A percentile compares a stretch with the other conserved stretches of the same genome.
Conservation (phyloP, 2,113 vertebrate genomes). For the Platysteira castanea region DNA sequence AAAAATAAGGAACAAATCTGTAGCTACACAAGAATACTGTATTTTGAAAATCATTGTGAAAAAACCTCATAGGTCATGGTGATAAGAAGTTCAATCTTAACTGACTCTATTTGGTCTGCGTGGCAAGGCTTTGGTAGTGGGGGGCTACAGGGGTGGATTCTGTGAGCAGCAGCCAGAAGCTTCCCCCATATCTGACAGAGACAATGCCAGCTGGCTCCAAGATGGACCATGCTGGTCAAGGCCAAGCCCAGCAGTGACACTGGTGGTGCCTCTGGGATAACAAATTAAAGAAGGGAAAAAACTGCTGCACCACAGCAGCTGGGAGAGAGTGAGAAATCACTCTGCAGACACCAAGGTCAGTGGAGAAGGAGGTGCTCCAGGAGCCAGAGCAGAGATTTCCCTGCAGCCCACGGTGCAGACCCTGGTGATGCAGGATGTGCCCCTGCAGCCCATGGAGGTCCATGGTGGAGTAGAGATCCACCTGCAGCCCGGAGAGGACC, state of each 20-base stretch:
- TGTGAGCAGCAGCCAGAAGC: not conserved
- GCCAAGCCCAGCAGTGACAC: rapidly evolving
- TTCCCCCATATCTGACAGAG: not conserved
- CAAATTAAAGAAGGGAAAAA: not conserved
- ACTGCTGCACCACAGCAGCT: not conserved
- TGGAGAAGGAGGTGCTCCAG: not conserved
- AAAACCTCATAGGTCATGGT: rapidly evolving
- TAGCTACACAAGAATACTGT: not conserved
- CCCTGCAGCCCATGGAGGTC: not conserved
- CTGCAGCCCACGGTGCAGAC: not conserved
- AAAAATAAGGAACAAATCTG: not conserved
- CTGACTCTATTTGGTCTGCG: not conserved
- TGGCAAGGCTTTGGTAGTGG: not conserved
- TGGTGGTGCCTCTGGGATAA: not conserved
- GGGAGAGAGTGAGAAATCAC: not conserved
- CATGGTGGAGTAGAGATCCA: not conserved
- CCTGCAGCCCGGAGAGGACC: not conserved
- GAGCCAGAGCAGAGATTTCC: not conserved
- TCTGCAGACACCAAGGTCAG: not conserved
- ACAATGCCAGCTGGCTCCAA: not conserved
- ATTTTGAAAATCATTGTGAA: not conserved
- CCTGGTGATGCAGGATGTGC: not conserved
- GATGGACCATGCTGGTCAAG: not conserved
- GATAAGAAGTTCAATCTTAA: not conserved
- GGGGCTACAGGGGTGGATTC: not conserved